Conservation (phyloP, 2,888 invertebrate genomes). For the Ornithoptera priamus region DNA sequence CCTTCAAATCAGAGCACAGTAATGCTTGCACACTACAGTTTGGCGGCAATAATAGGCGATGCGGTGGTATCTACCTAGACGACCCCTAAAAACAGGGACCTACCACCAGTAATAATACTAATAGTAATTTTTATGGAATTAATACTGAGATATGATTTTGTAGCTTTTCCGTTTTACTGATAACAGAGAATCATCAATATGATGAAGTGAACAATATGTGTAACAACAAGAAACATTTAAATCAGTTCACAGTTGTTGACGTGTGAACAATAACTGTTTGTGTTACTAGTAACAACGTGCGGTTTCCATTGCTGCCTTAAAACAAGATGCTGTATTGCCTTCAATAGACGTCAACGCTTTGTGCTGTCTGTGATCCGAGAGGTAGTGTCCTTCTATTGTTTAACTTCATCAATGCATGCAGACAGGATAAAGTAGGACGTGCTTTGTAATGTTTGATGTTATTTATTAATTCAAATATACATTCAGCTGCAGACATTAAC, state of each 20-base stretch:
- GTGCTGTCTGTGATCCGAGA: neutral
- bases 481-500: too few species aligned
- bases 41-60: too few species aligned
- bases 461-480: neutral
- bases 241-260: conserved; percentile 1
- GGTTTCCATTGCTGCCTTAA: conserved; percentile 9
- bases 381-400: conserved; percentile 3
- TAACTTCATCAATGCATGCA: neutral
- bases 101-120: too few species aligned
- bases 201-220: too few species aligned
- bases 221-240: neutral
- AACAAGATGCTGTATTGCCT: conserved; percentile 5
- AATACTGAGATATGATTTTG: too few species aligned
- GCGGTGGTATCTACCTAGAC: too few species aligned
- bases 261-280: neutral
- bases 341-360: conserved; percentile 17
- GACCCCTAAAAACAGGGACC: too few species aligned
- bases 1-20: too few species aligned
- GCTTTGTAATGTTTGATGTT: neutral
- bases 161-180: too few species aligned
- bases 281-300: neutral
- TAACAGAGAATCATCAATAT: too few species aligned
- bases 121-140: too few species aligned
- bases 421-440: neutral
- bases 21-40: too few species aligned